phyloP scores from a whole-genome alignment of 2,888 invertebrate genomes.

The Aleiodes testaceus region DNA sequence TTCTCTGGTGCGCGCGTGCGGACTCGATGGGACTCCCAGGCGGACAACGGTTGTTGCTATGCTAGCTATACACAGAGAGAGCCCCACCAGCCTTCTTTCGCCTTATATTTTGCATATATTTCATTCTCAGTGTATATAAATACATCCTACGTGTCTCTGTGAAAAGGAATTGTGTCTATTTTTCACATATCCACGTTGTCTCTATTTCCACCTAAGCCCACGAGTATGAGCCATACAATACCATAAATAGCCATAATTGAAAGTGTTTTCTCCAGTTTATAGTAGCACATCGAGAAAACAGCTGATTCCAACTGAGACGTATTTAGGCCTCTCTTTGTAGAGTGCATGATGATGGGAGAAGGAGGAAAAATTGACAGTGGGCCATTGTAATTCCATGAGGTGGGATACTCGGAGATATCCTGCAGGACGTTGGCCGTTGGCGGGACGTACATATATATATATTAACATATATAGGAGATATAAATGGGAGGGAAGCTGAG shows the following conservation, averaged over 20 bases:
- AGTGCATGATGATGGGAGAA: not conserved
- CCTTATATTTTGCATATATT: constrained; percentile 20
- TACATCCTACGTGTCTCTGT: constrained; percentile 31
- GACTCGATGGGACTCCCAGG: constrained; percentile 55
- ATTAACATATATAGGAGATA: constrained; percentile 41
- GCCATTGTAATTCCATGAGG: constrained; percentile 33
- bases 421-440: constrained; percentile 62
- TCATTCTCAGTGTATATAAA: constrained; percentile 33
- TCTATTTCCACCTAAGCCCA: not conserved
- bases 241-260: constrained; percentile 29
- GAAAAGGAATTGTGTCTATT: constrained; percentile 21
- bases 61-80: constrained; percentile 54
- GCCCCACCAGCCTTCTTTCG: constrained; percentile 17
- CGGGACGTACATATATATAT: constrained; percentile 41
- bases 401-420: constrained; percentile 57
- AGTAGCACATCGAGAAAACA: constrained; percentile 8
- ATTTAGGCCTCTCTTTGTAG: not conserved
- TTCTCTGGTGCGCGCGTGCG: constrained; percentile 51
- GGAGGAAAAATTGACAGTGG: constrained; percentile 15
- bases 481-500: constrained; percentile 35
- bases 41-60: constrained; percentile 58
- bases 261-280: not conserved
- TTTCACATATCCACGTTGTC: constrained; percentile 15
- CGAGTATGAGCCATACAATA: not conserved
- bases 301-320: constrained; percentile 26